A percentile compares a stretch with the other conserved stretches of the same genome.
phyloP scores from a whole-genome alignment of 2,113 vertebrate species.

The Sinocyclocheilus anophthalmus region DNA sequence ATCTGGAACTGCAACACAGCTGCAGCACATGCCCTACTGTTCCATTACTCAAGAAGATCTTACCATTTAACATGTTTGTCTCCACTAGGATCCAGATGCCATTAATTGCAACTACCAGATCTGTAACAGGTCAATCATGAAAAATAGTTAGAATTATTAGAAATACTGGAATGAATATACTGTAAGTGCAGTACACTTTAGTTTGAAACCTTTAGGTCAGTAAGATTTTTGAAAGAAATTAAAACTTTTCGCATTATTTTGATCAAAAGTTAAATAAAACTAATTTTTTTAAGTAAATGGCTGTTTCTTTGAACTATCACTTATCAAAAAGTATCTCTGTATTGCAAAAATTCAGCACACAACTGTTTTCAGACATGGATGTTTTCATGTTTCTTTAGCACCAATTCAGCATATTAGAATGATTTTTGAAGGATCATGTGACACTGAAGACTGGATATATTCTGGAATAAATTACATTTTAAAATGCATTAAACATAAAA shows the following conservation, averaged over 20 bases:
- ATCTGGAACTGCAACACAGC: conserved; percentile 12
- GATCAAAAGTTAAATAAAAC: neutral
- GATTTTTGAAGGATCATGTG: neutral
- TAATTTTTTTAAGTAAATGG: neutral
- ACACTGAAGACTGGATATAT: neutral
- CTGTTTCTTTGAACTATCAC: neutral
- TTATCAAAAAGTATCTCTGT: too few relatives aligned
- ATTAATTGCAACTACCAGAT: conserved; percentile 91
- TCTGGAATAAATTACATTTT: neutral
- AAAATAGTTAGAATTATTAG: neutral
- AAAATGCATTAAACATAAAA: neutral
- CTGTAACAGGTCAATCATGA: conserved; percentile 66
- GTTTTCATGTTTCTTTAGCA: neutral
- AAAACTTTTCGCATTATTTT: neutral
- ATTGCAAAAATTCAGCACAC: too few relatives aligned
- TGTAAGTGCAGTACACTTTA: neutral
- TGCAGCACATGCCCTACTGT: neutral
- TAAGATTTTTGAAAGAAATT: neutral
- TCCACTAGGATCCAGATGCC: conserved; percentile 97
- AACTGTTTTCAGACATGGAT: too few relatives aligned
- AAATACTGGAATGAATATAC: neutral
- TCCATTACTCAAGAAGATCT: conserved; percentile 48
- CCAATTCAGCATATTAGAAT: neutral
- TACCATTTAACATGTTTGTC: conserved; percentile 90
- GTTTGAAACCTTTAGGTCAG: neutral